phyloP scores from a whole-genome alignment of 1,140 invertebrate species.

The Nephila pilipes region DNA sequence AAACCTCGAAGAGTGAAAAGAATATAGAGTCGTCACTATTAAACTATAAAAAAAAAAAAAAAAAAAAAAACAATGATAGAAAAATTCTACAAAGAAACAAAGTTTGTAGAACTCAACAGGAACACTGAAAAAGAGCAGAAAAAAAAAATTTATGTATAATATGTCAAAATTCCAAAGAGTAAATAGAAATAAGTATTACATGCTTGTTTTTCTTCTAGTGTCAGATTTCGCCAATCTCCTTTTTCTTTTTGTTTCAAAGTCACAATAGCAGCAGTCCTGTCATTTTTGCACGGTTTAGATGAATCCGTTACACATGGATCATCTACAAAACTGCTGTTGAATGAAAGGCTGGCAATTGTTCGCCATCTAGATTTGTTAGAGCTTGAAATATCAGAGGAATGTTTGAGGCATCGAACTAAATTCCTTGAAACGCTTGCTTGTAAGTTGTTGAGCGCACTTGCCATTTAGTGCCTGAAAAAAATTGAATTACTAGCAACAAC shows the following conservation, averaged over 20 bases:
- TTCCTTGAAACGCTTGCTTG: constrained; percentile 28
- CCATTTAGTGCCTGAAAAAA: constrained; percentile 63
- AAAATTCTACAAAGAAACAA: not conserved
- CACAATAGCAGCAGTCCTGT: too few relatives aligned
- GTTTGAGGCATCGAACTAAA: constrained; percentile 53
- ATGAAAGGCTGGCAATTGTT: not conserved
- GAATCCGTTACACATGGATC: not conserved
- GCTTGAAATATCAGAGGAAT: not conserved
- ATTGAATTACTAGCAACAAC: too few relatives aligned
- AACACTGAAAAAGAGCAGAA: not conserved
- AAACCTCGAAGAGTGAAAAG: not conserved
- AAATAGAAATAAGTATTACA: constrained; percentile 30
- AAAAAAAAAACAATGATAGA: not conserved
- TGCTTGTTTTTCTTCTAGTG: constrained; percentile 68
- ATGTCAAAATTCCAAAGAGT: not conserved
- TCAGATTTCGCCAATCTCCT: constrained; percentile 65
- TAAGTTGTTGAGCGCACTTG: constrained; percentile 64
- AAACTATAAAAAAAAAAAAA: not conserved
- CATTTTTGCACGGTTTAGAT: not conserved
- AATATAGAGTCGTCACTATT: not conserved
- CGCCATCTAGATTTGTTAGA: constrained; percentile 28
- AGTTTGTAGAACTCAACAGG: not conserved
- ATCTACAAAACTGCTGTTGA: constrained; percentile 45
- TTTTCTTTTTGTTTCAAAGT: constrained; percentile 65
- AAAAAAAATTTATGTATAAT: too few relatives aligned